Conservation (phyloP, 2,888 invertebrate species). For the Pyralis farinalis region DNA sequence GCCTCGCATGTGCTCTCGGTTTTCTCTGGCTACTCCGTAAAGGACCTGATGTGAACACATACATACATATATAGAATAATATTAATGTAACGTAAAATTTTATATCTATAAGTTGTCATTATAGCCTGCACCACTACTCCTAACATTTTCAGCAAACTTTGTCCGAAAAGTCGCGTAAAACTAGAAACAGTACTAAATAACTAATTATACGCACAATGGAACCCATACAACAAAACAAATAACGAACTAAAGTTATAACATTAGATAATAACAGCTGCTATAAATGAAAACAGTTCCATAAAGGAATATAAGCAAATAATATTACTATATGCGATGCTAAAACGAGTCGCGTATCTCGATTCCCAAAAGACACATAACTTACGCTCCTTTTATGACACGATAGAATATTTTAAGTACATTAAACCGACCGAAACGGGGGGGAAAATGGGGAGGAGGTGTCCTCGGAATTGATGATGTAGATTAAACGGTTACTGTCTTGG, state of each 20-base stretch:
- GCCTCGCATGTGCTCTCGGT: too few relatives aligned
- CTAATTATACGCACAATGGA: not conserved
- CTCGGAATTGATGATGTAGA: constrained; percentile 16
- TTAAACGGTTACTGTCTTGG: constrained; percentile 12
- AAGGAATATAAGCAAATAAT: not conserved
- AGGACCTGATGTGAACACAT: too few relatives aligned
- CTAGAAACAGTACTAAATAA: constrained; percentile 1
- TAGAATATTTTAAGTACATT: constrained; percentile 71
- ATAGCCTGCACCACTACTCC: too few relatives aligned
- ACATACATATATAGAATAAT: too few relatives aligned
- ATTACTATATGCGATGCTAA: constrained; percentile 4
- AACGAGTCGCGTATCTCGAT: constrained; percentile 15
- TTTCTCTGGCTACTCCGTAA: too few relatives aligned
- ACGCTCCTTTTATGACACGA: constrained; percentile 63
- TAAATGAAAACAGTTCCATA: not conserved
- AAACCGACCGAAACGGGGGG: constrained; percentile 33
- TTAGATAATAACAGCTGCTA: not conserved
- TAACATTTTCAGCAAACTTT: not conserved
- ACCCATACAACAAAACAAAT: not conserved
- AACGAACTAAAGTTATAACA: constrained; percentile 1
- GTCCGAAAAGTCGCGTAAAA: not conserved
- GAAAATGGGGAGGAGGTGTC: constrained; percentile 4
- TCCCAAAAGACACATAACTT: constrained; percentile 54
- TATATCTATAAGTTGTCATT: not conserved
- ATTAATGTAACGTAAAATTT: not conserved